Evolutionary conservation across 2,888 invertebrate species (phyloP), one percentile per base, ranked within the genome.

Genomic region (Noctuana brunneofusca): DNA sequence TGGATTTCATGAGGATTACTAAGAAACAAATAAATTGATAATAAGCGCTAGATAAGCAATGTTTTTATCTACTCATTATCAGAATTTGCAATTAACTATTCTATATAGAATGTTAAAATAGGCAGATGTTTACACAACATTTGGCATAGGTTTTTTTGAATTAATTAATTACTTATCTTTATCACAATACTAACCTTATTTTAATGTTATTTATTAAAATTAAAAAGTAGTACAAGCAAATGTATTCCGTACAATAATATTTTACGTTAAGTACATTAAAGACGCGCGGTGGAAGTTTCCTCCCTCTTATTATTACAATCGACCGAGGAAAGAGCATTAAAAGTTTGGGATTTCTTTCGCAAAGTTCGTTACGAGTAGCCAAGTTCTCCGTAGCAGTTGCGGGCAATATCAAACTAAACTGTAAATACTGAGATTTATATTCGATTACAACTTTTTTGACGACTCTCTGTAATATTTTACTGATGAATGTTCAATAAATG

Each of bases 341-440:
- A 87, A 88, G 81, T 86, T 85, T 68, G 75, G 68, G 75, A 78
- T 82, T 84, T 84, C 85, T 83, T 85, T 79, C 71, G 71, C 71
- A 72, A 79, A 83, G 74, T 84, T 60, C 48, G 62, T 49, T 66
- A n/a, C n/a, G n/a, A n/a, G n/a, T n/a, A 64, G 58, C 59, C 70
- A 78, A 77, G 76, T 83, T 76, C 66, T 75, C 69, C 67, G 75
- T 74, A 77, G 76, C 75, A 75, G 73, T 77, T 76, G 75, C 68
- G 76, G 75, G 78, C 80, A 81, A 83, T 83, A 82, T 79, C 79
- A 76, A 79, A 80, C 80, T 81, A 82, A 84, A 83, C 78, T 79
- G 75, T 79, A 81, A 85, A 83, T 82, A 81, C 78, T 75, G 74
- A 83, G 84, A 87, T 85, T 87, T 86, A 86, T 86, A 81, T 80